These are phyloP conservation scores for Hozukius guyotensis DNA, from an alignment of 2,797 vertebrate genomes.

Conservation along the genomic window DNA sequence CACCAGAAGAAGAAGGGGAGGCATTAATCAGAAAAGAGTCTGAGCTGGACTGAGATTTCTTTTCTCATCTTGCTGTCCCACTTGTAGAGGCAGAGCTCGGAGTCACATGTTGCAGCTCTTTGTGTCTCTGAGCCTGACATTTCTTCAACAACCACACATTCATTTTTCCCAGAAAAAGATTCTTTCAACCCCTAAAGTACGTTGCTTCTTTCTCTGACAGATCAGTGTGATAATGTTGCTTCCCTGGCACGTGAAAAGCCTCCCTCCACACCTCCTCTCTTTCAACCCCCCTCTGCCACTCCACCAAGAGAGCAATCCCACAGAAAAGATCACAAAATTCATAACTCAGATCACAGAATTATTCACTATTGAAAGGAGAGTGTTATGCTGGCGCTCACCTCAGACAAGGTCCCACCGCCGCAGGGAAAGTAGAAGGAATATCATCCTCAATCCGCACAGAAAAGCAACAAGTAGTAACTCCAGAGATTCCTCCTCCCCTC, in stretches of 20 bases:
- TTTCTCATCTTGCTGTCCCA: slow-evolving; percentile 24
- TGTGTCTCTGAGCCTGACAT: slow-evolving; percentile 19
- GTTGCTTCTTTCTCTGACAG: slow-evolving; percentile 34
- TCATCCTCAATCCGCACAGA: slow-evolving; percentile 69
- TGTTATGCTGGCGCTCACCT: slow-evolving; percentile 77
- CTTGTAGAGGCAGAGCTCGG: slow-evolving; percentile 26
- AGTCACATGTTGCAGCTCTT: slow-evolving; percentile 48
- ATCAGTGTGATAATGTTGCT: slow-evolving; percentile 27
- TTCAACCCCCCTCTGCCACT: slow-evolving; percentile 48
- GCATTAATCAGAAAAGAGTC: slow-evolving; percentile 20
- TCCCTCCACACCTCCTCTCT: slow-evolving; percentile 41
- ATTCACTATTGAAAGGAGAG: neutral
- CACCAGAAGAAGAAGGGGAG: neutral
- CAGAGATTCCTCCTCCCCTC: slow-evolving; percentile 63
- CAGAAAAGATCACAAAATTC: slow-evolving; percentile 24
- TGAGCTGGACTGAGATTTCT: slow-evolving; percentile 13
- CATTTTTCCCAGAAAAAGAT: neutral
- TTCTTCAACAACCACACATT: slow-evolving; percentile 1
- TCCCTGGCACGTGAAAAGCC: slow-evolving; percentile 51
- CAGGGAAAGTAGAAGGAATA: slow-evolving; percentile 64
- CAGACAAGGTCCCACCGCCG: slow-evolving; percentile 71
- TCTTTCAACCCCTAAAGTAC: neutral
- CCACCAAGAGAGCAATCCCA: slow-evolving; percentile 48
- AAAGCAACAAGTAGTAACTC: slow-evolving; percentile 83
- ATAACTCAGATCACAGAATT: neutral